A percentile compares a stretch with the other conserved stretches of the same genome.
These are phyloP conservation scores for Melopsittacus undulatus DNA, from an alignment of 2,797 vertebrate genomes.

Conservation along the genomic window DNA sequence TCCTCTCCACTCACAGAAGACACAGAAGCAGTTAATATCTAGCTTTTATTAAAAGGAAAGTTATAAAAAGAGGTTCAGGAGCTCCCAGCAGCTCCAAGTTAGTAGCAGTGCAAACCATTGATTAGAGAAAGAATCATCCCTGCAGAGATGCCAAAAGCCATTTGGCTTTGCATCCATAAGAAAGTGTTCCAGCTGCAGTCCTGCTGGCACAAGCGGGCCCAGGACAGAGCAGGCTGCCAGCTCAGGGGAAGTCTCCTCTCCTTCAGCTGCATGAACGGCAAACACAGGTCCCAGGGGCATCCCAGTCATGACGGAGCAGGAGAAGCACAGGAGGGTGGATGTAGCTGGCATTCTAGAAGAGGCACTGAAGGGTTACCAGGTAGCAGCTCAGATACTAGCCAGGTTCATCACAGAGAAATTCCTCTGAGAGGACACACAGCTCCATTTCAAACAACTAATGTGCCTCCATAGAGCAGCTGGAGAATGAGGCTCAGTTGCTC, in stretches of 20 bases:
- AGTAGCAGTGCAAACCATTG: conserved; percentile 60
- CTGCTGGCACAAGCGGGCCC: not conserved
- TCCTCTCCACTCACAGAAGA: not conserved
- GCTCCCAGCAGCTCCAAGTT: conserved; percentile 24
- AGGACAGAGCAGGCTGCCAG: not conserved
- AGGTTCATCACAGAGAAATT: not conserved
- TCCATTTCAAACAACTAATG: not conserved
- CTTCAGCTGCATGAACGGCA: not conserved
- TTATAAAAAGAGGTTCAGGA: conserved; percentile 68
- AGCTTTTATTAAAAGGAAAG: conserved; percentile 72
- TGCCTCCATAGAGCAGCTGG: not conserved
- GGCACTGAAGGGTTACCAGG: conserved; percentile 58
- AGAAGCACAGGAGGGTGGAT: not conserved
- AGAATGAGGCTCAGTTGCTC: not conserved
- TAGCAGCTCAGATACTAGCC: conserved; percentile 34
- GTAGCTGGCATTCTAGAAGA: conserved; percentile 15
- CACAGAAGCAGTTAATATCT: not conserved
- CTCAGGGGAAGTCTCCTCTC: not conserved
- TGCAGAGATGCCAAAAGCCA: not conserved
- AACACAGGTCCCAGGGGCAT: not conserved
- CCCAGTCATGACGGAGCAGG: not conserved
- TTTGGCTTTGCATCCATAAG: conserved; percentile 41
- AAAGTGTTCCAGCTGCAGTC: not conserved
- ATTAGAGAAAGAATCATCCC: conserved; percentile 65
- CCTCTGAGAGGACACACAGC: not conserved